Evolutionary conservation across 2,113 vertebrate genomes (phyloP).

Genomic region (Nansenia antarctica): DNA sequence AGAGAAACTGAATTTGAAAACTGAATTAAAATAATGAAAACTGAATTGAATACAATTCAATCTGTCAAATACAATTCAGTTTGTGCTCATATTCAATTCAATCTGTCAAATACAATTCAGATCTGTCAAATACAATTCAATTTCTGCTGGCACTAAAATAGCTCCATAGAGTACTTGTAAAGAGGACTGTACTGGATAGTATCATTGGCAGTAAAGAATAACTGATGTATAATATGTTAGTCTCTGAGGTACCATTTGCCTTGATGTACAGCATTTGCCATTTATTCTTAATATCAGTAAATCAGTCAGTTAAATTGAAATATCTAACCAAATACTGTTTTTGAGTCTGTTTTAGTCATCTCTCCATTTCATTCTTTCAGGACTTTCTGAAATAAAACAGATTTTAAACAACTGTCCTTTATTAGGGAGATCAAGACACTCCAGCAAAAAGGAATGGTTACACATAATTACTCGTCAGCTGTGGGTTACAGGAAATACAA

Average conservation of each 20-base stretch:
- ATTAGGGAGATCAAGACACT: constrained; percentile 54
- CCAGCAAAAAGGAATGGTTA: constrained; percentile 36
- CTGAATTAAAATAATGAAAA: too few species aligned
- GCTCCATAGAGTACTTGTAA: too few species aligned
- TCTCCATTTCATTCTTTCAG: not conserved
- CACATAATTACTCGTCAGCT: constrained; percentile 51
- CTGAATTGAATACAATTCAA: too few species aligned
- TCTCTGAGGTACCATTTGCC: not conserved
- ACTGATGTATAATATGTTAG: not conserved
- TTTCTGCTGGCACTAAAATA: too few species aligned
- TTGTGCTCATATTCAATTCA: too few species aligned
- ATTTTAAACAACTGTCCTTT: constrained; percentile 49
- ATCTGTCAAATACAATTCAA: too few species aligned
- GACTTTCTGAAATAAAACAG: not conserved
- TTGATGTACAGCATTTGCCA: not conserved
- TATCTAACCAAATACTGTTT: not conserved
- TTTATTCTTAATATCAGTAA: too few species aligned
- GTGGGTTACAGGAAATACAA: constrained; percentile 59
- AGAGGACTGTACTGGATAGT: not conserved
- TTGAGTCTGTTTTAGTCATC: not conserved
- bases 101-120: too few species aligned
- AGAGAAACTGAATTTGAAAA: too few species aligned
- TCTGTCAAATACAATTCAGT: too few species aligned
- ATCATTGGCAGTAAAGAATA: not conserved
- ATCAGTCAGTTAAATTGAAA: too few species aligned